Conservation (phyloP, 2,888 invertebrate genomes). For the Eretmocerus hayati region DNA sequence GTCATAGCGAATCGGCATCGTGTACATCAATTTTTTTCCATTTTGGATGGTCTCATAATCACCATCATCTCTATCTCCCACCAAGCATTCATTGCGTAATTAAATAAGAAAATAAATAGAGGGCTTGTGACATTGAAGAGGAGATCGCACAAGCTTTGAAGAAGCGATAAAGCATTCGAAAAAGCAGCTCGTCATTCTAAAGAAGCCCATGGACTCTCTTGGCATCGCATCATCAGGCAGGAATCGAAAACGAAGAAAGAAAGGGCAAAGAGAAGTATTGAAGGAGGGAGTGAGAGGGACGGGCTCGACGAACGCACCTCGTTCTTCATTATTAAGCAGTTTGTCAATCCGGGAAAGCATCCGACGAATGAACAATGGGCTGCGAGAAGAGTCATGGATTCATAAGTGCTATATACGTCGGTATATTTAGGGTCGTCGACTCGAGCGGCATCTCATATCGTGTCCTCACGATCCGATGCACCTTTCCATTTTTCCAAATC, state of each 20-base stretch:
- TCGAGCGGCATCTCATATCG: conserved; percentile 14
- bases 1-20: conserved; percentile 14
- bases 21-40: conserved; percentile 9
- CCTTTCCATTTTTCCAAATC: too few species aligned
- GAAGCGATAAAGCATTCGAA: conserved; percentile 13
- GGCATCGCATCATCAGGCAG: too few species aligned
- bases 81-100: conserved; percentile 21
- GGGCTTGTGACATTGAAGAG: conserved; percentile 17
- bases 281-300: background rate
- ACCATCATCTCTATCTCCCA: background rate
- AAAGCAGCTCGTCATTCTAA: conserved; percentile 22
- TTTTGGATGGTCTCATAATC: background rate
- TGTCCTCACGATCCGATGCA: background rate
- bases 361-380: background rate
- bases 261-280: background rate
- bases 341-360: conserved; percentile 22
- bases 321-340: conserved; percentile 22
- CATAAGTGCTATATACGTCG: too few species aligned
- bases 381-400: too few species aligned
- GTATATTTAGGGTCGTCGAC: conserved; percentile 10
- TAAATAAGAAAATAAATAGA: conserved; percentile 20
- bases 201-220: conserved; percentile 12
- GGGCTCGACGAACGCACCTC: too few species aligned
- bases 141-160: conserved; percentile 12
- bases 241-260: conserved; percentile 11